Evolutionary conservation across 1,140 invertebrate genomes (phyloP).

Genomic region (Babylonia areolata): DNA sequence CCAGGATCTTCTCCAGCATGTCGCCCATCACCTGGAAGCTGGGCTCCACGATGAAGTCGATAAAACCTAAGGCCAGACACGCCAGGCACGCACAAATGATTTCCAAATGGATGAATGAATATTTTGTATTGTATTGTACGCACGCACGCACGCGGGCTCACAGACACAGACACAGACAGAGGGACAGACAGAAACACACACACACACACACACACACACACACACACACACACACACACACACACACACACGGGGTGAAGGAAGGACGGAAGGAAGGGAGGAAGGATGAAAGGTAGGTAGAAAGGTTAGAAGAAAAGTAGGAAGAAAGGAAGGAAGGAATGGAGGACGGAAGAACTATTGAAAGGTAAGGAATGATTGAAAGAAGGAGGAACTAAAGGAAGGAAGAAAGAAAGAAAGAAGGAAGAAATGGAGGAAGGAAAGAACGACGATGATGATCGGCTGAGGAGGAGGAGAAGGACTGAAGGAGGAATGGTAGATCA

Average conservation of each 20-base stretch:
- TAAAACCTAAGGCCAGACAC: slow-evolving; percentile 81
- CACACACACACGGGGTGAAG: background rate
- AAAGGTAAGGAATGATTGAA: background rate
- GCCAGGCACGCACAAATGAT: too few species aligned
- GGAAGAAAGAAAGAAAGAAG: background rate
- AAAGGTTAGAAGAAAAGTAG: background rate
- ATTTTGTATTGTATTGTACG: too few species aligned
- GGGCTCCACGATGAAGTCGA: slow-evolving; percentile 98
- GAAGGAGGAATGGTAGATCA: too few species aligned
- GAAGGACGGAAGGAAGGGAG: too few species aligned
- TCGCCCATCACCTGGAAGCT: slow-evolving; percentile 95
- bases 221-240: too few species aligned
- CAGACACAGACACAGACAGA: background rate
- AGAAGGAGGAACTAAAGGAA: background rate
- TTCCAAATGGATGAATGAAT: too few species aligned
- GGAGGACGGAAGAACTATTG: background rate
- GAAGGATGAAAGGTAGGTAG: too few species aligned
- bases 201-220: too few species aligned
- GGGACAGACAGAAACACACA: background rate
- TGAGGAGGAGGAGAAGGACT: too few species aligned
- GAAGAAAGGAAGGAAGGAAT: background rate
- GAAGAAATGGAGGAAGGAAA: too few species aligned
- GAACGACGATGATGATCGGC: too few species aligned
- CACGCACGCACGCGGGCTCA: too few species aligned
- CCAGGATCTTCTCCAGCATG: slow-evolving; percentile 84